Evolutionary conservation across 2,113 vertebrate genomes (phyloP), one percentile per base, ranked within the genome.

Genomic region (Calyptomena viridis): DNA sequence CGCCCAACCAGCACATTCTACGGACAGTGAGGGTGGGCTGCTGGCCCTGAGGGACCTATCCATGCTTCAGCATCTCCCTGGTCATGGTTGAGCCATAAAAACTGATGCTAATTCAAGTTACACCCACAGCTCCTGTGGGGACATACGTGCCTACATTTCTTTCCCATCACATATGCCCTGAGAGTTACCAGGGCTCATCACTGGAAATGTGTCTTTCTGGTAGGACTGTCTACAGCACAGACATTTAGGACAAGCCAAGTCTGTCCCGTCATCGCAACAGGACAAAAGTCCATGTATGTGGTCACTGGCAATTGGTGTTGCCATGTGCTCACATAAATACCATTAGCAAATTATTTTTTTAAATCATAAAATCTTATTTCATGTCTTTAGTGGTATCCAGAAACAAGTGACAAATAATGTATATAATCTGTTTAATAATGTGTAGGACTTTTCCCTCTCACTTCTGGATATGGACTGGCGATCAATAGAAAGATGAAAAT

Each of bases 121-220:
- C 8, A 59, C 39, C 37, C 9, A 0, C 20, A 78, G 33, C 25
- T 87, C 35, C 30, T 0, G 0, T 50, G 42, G 52, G 73, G 50
- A 67, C 8, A 33, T 23, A 14, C 0, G 1, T 73, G n/a, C 60
- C 37, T 58, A 5, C 0, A 0, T 53, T 92, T 86, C 40, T 13
- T 90, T 14, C 10, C 55, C 3, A 2, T 81, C 35, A 6, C 5
- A 1, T 53, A 18, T 5, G 12, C 0, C 0, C 28, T 58, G 77
- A 52, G 49, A 22, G 81, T 89, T 92, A 55, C 27, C 49, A 80
- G 44, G n/a, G 58, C 12, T 2, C 39, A 14, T 62, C 0, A 4
- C 76, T 94, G 59, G 39, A 94, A 80, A 31, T 42, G 19, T 37
- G 11, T 68, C 56, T 62, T 91, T 37, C 86, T 49, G 21, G 35